These are phyloP conservation scores for Cotesia congregata DNA, from an alignment of 2,888 invertebrate species.

Conservation along the genomic window DNA sequence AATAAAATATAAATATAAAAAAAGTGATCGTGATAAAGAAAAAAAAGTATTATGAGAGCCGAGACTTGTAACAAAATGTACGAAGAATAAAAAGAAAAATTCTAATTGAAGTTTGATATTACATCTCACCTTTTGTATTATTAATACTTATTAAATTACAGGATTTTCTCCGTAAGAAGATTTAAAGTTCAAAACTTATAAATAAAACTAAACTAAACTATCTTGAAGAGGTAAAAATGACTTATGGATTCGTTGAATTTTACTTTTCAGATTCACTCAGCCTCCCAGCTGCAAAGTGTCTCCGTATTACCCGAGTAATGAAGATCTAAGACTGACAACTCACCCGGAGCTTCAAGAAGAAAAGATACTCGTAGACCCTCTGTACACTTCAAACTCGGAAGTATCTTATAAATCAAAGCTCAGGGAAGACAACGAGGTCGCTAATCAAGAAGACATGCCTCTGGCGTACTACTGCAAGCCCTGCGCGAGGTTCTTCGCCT, in stretches of 20 bases:
- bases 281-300: conserved; percentile 59
- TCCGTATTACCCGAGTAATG: conserved; percentile 62
- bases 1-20: neutral
- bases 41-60: conserved; percentile 10
- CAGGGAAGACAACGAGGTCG: conserved; percentile 26
- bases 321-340: conserved; percentile 35
- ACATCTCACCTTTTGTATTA: neutral
- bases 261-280: conserved; percentile 64
- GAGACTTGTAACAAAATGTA: conserved; percentile 13
- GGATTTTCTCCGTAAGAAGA: neutral
- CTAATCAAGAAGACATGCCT: conserved; percentile 58
- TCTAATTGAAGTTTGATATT: too few species aligned
- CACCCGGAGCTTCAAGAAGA: conserved; percentile 19
- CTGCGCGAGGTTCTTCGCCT: conserved; percentile 60
- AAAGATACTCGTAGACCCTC: conserved; percentile 32
- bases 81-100: conserved; percentile 20
- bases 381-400: neutral
- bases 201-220: conserved; percentile 20
- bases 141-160: neutral
- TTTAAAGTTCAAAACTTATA: neutral
- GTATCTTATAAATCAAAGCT: neutral
- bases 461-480: conserved; percentile 59
- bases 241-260: conserved; percentile 63
- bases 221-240: conserved; percentile 46
- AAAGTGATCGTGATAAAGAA: conserved; percentile 6